Evolutionary conservation across 2,888 invertebrate genomes (phyloP).

Genomic region (Apamea anceps): DNA sequence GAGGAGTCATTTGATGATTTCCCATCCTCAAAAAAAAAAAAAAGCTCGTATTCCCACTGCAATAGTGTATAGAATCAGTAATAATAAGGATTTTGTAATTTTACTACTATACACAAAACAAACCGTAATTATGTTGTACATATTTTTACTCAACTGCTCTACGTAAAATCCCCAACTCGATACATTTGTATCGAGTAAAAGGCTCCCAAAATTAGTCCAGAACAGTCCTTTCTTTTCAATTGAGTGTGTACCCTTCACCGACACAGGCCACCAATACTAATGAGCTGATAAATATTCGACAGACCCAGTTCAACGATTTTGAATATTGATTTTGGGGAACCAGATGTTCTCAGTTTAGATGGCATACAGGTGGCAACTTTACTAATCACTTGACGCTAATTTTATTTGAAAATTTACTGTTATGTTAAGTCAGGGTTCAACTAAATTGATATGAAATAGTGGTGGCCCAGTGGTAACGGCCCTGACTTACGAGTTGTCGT

Average conservation of each 20-base stretch:
- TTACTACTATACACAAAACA: neutral
- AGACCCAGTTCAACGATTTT: constrained; percentile 50
- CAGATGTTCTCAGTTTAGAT: constrained; percentile 28
- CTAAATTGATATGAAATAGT: too few species aligned
- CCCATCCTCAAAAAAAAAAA: too few species aligned
- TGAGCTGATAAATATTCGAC: constrained; percentile 82
- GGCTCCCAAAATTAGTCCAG: neutral
- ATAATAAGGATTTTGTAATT: neutral
- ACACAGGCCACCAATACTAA: constrained; percentile 75
- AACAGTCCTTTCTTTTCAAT: constrained; percentile 52
- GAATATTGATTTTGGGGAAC: constrained; percentile 43
- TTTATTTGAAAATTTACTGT: neutral
- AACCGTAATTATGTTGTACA: neutral
- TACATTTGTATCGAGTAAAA: too few species aligned
- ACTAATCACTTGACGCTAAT: constrained; percentile 7
- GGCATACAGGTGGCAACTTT: constrained; percentile 1
- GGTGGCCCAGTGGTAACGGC: too few species aligned
- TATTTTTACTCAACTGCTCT: neutral
- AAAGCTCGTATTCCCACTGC: neutral
- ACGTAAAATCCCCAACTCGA: neutral
- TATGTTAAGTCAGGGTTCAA: neutral
- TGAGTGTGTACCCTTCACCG: constrained; percentile 52
- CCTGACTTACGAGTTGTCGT: too few species aligned
- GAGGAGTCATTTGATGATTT: too few species aligned
- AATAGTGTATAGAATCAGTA: neutral